Percentiles rank a stretch among this genome's conserved stretches.
Evolutionary conservation across 2,113 vertebrate species (phyloP).

Genomic region (Lynx canadensis): DNA sequence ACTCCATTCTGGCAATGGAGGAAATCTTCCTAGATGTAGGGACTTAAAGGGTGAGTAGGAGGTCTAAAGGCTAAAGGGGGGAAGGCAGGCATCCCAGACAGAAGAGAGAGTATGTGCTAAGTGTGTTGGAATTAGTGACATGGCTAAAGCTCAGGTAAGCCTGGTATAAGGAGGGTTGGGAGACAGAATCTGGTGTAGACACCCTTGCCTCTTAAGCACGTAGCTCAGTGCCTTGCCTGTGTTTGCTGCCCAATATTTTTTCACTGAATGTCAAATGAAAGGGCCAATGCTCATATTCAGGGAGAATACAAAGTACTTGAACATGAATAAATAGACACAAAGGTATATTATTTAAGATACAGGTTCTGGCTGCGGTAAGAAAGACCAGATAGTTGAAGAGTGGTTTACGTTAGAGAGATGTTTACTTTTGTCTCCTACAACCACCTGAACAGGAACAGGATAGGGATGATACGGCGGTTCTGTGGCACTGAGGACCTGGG

Average conservation of each 20-base stretch:
- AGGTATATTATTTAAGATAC: not conserved
- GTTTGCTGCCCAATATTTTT: not conserved
- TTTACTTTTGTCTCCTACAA: not conserved
- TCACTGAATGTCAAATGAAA: not conserved
- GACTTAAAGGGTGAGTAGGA: not conserved
- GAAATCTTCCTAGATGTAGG: not conserved
- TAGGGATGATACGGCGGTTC: not conserved
- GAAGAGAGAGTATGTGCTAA: too few species aligned
- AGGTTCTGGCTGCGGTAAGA: not conserved
- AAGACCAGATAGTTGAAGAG: not conserved
- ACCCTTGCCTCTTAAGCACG: not conserved
- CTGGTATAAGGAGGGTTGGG: too few species aligned
- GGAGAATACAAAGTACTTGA: not conserved
- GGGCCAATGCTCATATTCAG: not conserved
- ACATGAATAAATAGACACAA: not conserved
- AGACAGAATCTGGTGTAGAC: not conserved
- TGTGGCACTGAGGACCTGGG: not conserved
- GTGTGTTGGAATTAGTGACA: not conserved
- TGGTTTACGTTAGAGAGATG: not conserved
- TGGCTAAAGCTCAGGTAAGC: not conserved
- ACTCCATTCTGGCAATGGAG: not conserved
- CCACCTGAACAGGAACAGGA: not conserved
- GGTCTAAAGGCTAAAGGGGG: not conserved
- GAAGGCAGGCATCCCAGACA: fast-evolving
- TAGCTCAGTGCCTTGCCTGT: not conserved